Conservation (phyloP, 2,797 vertebrate species). For the Syncerus caffer region DNA sequence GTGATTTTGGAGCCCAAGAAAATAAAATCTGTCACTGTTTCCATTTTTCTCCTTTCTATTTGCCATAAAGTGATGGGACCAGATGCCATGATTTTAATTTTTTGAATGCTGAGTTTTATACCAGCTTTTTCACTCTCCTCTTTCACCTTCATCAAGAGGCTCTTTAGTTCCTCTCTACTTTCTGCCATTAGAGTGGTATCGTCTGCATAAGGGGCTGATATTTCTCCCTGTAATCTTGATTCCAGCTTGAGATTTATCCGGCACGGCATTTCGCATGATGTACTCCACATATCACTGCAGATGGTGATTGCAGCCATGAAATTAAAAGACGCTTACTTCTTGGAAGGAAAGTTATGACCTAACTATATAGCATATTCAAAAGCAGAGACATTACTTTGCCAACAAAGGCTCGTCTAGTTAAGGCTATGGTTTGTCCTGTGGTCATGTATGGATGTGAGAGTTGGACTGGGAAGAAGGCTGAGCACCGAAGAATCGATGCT, state of each 20-base stretch:
- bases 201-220: not conserved
- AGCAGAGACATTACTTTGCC: too few species aligned
- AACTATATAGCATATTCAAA: too few species aligned
- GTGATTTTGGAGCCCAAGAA: not conserved
- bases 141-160: not conserved
- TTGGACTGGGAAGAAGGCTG: too few species aligned
- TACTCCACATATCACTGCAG: not conserved
- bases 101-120: not conserved
- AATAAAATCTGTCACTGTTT: not conserved
- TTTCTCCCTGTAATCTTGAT: not conserved
- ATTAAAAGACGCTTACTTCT: too few species aligned
- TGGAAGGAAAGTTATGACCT: too few species aligned
- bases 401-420: too few species aligned
- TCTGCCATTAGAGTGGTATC: not conserved
- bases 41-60: not conserved
- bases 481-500: too few species aligned
- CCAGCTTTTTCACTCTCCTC: not conserved
- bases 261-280: accelerated
- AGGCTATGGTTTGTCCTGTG: too few species aligned
- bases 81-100: not conserved
- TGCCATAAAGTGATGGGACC: not conserved
- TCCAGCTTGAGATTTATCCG: not conserved
- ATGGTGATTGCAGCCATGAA: too few species aligned
- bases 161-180: not conserved
- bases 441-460: too few species aligned